A percentile compares a stretch with the other conserved stretches of the same genome.
phyloP scores from a whole-genome alignment of 2,113 vertebrate species.

The Gadus macrocephalus region DNA sequence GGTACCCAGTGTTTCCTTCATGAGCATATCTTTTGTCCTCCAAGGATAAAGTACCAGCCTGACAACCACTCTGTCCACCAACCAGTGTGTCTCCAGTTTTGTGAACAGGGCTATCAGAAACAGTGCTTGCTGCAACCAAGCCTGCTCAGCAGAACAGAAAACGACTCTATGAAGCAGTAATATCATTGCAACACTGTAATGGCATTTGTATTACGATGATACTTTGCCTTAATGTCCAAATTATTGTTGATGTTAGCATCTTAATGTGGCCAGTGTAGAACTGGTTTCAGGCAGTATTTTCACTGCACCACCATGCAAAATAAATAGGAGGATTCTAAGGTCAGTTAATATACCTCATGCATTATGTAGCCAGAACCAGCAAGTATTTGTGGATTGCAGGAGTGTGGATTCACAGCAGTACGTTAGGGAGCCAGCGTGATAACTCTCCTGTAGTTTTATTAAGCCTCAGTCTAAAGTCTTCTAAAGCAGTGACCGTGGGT shows the following conservation, averaged over 20 bases:
- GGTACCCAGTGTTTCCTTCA: too few species aligned
- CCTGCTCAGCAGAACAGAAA: conserved; percentile 8
- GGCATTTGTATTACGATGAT: background rate
- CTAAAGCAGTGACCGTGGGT: too few species aligned
- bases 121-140: background rate
- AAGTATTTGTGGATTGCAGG: conserved; percentile 28
- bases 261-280: background rate
- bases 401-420: conserved; percentile 1
- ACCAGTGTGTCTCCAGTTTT: background rate
- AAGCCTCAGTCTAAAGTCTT: too few species aligned
- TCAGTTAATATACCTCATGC: conserved; percentile 18
- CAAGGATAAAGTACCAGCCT: too few species aligned
- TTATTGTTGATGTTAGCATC: background rate
- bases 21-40: too few species aligned
- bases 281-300: background rate
- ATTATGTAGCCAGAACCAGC: conserved; percentile 16
- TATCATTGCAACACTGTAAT: background rate
- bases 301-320: conserved; percentile 3
- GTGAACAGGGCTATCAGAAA: background rate
- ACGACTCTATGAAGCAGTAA: background rate
- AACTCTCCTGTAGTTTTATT: conserved; percentile 21
- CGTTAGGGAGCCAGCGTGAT: conserved; percentile 24
- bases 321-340: background rate
- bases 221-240: background rate
- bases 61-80: background rate